A percentile compares a stretch with the other conserved stretches of the same genome.
phyloP scores from a whole-genome alignment of 2,797 vertebrate species.

The Cheirogaleus major region DNA sequence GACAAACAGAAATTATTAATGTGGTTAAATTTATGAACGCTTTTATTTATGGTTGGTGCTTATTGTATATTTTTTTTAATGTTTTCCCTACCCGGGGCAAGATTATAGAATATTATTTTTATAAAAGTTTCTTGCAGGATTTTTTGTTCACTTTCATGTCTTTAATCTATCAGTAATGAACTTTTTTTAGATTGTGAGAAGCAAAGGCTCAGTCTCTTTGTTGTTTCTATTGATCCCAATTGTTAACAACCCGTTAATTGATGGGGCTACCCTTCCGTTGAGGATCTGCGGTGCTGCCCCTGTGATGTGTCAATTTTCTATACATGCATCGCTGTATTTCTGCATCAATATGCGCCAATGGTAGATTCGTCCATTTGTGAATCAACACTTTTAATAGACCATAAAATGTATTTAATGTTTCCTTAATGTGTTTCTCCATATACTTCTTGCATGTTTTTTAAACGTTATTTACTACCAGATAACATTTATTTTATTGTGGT shows the following conservation, averaged over 20 bases:
- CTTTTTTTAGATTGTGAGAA: too few relatives aligned
- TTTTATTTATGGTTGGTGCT: background rate
- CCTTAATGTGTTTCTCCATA: background rate
- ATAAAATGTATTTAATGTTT: too few relatives aligned
- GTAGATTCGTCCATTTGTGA: background rate
- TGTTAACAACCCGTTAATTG: background rate
- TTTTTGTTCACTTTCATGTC: background rate
- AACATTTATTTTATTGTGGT: background rate
- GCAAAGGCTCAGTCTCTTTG: accelerated
- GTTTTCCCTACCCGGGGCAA: background rate
- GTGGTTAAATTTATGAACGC: background rate
- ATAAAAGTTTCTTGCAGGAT: background rate
- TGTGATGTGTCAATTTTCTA: background rate
- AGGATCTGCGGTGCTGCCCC: background rate
- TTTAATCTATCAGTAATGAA: background rate
- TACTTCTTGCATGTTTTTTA: background rate
- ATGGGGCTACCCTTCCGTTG: accelerated
- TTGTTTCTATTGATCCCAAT: background rate
- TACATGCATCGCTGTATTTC: background rate
- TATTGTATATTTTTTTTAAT: background rate
- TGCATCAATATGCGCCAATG: too few relatives aligned
- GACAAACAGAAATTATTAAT: background rate
- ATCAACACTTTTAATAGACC: background rate
- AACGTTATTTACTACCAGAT: background rate
- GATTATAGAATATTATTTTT: background rate